Evolutionary conservation across 2,888 invertebrate genomes (phyloP).

Genomic region (Anticlea derivata): DNA sequence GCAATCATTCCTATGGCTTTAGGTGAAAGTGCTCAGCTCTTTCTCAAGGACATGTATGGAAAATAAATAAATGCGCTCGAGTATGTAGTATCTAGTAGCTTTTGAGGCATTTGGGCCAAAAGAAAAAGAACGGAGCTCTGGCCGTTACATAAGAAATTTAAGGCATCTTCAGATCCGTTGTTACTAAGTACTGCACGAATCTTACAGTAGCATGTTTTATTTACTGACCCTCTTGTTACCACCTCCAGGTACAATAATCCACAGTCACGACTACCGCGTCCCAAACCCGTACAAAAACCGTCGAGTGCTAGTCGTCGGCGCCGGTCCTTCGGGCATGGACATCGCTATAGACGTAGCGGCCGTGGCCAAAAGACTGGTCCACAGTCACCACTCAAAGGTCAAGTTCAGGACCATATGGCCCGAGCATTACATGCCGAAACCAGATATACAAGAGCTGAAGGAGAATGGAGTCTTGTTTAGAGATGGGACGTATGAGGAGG

Average conservation of each 20-base stretch:
- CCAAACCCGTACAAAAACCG: slow-evolving; percentile 84
- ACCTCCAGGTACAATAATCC: slow-evolving; percentile 85
- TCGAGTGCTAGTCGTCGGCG: slow-evolving; percentile 87
- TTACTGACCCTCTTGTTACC: no score
- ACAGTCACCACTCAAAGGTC: slow-evolving; percentile 78
- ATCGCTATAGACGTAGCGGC: slow-evolving; percentile 85
- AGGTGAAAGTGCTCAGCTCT: no score
- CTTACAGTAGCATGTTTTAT: no score
- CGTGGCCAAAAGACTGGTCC: slow-evolving; percentile 67
- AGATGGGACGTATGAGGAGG: slow-evolving; percentile 83
- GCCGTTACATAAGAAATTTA: no score
- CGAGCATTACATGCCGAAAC: slow-evolving; percentile 74
- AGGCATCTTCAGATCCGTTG: no score
- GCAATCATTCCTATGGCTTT: no score
- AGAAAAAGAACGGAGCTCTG: no score
- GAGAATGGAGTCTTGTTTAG: slow-evolving; percentile 81
- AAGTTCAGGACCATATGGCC: slow-evolving; percentile 71
- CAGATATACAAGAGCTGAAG: slow-evolving; percentile 76
- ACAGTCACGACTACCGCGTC: slow-evolving; percentile 89
- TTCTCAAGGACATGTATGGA: no score
- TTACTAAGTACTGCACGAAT: no score
- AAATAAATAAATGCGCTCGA: no score
- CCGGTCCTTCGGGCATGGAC: slow-evolving; percentile 89
- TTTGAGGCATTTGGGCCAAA: no score
- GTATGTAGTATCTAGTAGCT: no score